Evolutionary conservation across 2,797 vertebrate genomes (phyloP), one percentile per base, ranked within the genome.

Genomic region (Macrochelys suwanniensis): DNA sequence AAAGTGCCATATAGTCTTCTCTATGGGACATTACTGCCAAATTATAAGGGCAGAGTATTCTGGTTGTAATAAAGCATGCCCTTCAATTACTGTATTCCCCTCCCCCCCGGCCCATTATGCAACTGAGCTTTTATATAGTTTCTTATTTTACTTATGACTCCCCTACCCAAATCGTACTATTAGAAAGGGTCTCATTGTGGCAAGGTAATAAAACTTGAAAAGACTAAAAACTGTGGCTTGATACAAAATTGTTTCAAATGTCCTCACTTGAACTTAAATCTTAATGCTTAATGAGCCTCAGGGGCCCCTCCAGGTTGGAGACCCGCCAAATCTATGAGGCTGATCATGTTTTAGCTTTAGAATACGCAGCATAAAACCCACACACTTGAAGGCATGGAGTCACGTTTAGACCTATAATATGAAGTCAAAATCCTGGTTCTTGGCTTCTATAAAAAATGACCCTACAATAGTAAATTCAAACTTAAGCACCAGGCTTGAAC

Each of bases 181-280:
- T 91, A 95, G 89, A 16, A 94, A 81, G 47, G 21, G 96, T 76
- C 88, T 93, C 74, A 42, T 93, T 92, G 57, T 65, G 80, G 81
- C 79, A 65, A 2, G 1, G 45, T 17, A 95, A 86, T 85, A 92
- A 87, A 97, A 93, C 37, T 42, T 85, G 37, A 71, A 56, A 79
- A 95, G 87, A 95, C 88, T 88, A 90, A 85, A 80, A 85, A 84
- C 50, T 51, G 26, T 47, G 21, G 51, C 78, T 95, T 88, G 74
- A 87, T 47, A 94, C 33, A 94, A 95, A 97, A 95, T 81, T 91
- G n/a, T 82, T 97, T 96, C 87, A 91, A 80, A 90, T 97, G 97
- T 98, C 98, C 98, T 98, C 89, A 94, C 80, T 89, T 97, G 98
- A 98, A 98, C 98, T 97, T 96, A 88, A 96, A 97, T 92, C 91